Base-by-base conservation (phyloP, 2,797 vertebrate genomes). In the Sciurus carolinensis region DNA sequence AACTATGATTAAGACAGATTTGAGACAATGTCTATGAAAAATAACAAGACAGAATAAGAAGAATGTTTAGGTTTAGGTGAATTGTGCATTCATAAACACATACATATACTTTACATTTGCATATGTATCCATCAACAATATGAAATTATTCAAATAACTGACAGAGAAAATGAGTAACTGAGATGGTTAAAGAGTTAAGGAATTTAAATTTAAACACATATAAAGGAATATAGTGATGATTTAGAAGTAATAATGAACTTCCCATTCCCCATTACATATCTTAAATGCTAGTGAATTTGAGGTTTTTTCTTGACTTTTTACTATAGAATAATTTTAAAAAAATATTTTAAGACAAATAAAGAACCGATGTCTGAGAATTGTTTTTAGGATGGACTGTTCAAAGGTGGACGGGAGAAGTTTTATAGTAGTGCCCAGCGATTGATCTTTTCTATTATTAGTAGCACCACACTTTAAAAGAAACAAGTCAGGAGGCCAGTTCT, bases 351-450 rank as follows among this genome's bases (percentile, higher is more conserved):
- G 14, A n/a, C 14, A 80, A 79, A 85, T 42, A 62, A 64, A 18
- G 33, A 75, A 85, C 36, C 71, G 3, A 30, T 66, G 44, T 22
- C 0, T 50, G 7, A 57, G 22, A 64, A 39, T 22, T 93, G 39
- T 47, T 52, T 1, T 62, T 92, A 57, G 7, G 54, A 20, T 57
- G 17, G 52, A 54, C 17, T 54, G 1, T 30, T 47, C 20, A 75
- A n/a, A 62, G 15, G 10, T 54, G 9, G 28, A 39, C 24, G 52
- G 7, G 28, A 66, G 7, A 33, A 76, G 26, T 66, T 4, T 81
- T 54, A 39, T 44, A 20, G 5, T 0, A 28, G 7, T 0, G 36
- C 1, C 15, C 13, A 30, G 13, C 52, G 26, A 13, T 92, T 1
- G 11, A 64, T 62, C 39, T 71, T n/a, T 85, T 22, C 30, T 6